Percentiles rank a stretch among this genome's conserved stretches.
Conservation (phyloP, 2,888 invertebrate species). For the Sphaerophoria taeniata region DNA sequence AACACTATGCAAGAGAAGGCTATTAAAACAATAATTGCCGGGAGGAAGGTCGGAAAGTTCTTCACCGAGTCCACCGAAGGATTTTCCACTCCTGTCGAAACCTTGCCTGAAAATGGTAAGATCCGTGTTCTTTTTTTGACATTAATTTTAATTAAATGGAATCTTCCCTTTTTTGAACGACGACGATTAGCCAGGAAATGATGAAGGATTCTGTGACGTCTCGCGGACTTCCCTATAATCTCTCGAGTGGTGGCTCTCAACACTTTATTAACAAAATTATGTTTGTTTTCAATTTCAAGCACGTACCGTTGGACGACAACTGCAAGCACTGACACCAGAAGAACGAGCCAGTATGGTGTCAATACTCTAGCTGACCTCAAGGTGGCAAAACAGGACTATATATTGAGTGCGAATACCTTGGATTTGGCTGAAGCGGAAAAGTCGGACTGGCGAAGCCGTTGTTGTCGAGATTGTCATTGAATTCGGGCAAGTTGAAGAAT, state of each 20-base stretch:
- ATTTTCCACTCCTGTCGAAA: conserved; percentile 91
- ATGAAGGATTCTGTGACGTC: not conserved
- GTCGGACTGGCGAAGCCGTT: conserved; percentile 91
- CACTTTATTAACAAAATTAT: not conserved
- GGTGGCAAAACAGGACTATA: conserved; percentile 90
- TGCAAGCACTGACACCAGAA: conserved; percentile 91
- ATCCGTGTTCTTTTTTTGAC: conserved; percentile 37
- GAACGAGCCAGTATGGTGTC: conserved; percentile 95
- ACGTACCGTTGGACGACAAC: conserved; percentile 91
- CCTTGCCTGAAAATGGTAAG: conserved; percentile 95
- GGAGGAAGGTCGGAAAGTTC: conserved; percentile 98
- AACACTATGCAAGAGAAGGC: conserved; percentile 98
- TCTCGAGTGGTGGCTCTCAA: not conserved
- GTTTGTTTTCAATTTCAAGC: conserved; percentile 86
- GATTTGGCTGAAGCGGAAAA: conserved; percentile 93
- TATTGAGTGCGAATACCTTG: conserved; percentile 94
- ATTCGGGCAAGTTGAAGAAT: conserved; percentile 92
- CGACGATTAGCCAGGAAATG: not conserved
- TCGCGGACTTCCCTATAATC: not conserved
- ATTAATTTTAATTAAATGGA: conserved; percentile 54
- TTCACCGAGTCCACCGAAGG: conserved; percentile 90
- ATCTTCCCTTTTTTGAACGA: not conserved
- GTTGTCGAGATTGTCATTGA: conserved; percentile 92
- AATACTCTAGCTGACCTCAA: conserved; percentile 94
- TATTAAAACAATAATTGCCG: conserved; percentile 95